A percentile compares a stretch with the other conserved stretches of the same genome.
Evolutionary conservation across 2,888 invertebrate species (phyloP).

Genomic region (Noctua pronuba): DNA sequence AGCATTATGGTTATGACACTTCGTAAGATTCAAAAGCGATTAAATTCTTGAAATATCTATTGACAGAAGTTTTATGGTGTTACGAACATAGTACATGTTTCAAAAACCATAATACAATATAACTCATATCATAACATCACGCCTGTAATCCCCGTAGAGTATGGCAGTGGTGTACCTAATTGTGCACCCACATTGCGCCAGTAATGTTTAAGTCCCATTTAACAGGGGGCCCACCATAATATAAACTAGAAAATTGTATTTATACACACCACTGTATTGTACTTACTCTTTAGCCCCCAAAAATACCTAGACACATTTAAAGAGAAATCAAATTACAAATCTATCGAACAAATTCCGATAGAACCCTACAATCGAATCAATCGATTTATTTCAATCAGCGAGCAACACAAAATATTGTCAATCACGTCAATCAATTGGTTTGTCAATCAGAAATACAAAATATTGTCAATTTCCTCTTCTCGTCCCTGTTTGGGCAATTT

Average conservation of each 20-base stretch:
- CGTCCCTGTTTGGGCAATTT: slow-evolving; percentile 72
- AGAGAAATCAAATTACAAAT: slow-evolving; percentile 17
- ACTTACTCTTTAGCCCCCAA: background rate
- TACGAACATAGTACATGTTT: background rate
- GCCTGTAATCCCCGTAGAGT: too few relatives aligned
- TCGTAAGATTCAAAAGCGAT: background rate
- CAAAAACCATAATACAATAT: too few relatives aligned
- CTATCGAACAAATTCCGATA: slow-evolving; percentile 23
- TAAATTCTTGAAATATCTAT: background rate
- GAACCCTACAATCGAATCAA: slow-evolving; percentile 38
- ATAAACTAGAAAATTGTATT: background rate
- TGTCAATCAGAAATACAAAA: slow-evolving; percentile 72
- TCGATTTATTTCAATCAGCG: slow-evolving; percentile 47
- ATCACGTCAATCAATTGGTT: slow-evolving; percentile 73
- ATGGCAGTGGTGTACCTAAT: too few relatives aligned
- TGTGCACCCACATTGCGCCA: too few relatives aligned
- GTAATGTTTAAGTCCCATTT: too few relatives aligned
- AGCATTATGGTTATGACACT: background rate
- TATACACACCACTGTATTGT: background rate
- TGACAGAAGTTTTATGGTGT: background rate
- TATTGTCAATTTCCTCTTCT: slow-evolving; percentile 77
- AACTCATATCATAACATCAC: too few relatives aligned
- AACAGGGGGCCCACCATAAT: too few relatives aligned
- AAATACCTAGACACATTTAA: background rate
- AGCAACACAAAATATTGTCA: slow-evolving; percentile 63